These are phyloP conservation scores for Chelonia mydas DNA, from an alignment of 2,797 vertebrate genomes.

Conservation along the genomic window DNA sequence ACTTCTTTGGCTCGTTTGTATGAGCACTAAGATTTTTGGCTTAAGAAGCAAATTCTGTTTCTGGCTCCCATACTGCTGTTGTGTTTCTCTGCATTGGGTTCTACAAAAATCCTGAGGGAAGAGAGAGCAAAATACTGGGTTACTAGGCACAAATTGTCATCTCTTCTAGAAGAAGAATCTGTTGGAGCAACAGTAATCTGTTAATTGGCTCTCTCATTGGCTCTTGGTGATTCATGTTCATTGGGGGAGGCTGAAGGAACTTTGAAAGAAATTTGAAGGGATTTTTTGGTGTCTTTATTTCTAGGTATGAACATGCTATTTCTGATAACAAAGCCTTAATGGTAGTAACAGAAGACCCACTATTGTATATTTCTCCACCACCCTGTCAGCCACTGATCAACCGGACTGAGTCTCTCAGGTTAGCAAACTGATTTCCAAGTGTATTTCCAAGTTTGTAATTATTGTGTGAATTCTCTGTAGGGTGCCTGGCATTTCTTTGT, in stretches of 20 bases:
- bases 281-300: slow-evolving; percentile 2
- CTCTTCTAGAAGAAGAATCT: neutral
- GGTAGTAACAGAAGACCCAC: slow-evolving; percentile 90
- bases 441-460: neutral
- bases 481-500: neutral
- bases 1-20: neutral
- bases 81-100: neutral
- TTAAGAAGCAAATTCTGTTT: neutral
- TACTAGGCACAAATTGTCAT: neutral
- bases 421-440: slow-evolving; percentile 58
- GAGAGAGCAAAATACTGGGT: neutral
- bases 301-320: slow-evolving; percentile 80
- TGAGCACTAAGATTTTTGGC: neutral
- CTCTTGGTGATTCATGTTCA: neutral
- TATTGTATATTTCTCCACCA: slow-evolving; percentile 87
- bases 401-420: slow-evolving; percentile 94
- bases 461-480: neutral
- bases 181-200: neutral
- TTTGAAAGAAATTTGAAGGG: neutral
- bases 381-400: slow-evolving; percentile 91
- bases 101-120: neutral
- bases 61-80: neutral
- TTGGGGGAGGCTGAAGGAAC: neutral
- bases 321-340: slow-evolving; percentile 92
- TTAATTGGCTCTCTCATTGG: neutral